Evolutionary conservation across 2,888 invertebrate species (phyloP).

Genomic region (Tinea pellionella): DNA sequence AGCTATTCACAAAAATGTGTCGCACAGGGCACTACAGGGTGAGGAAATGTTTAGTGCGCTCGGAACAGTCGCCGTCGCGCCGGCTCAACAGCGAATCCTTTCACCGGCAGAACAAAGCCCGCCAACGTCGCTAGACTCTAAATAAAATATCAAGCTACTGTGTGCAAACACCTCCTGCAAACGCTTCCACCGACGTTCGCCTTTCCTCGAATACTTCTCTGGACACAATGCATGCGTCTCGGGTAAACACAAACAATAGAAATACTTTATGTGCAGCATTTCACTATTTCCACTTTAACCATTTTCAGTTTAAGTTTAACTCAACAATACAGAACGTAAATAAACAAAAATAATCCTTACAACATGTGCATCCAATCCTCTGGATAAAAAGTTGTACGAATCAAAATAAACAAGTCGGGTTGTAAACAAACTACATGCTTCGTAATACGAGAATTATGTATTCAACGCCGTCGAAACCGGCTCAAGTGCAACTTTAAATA

Average conservation of each 20-base stretch:
- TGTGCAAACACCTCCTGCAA: constrained; percentile 7
- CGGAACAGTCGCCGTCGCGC: constrained; percentile 4
- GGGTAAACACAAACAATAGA: neutral
- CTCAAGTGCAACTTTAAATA: neutral
- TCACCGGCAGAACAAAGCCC: constrained; percentile 15
- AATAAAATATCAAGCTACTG: constrained; percentile 31
- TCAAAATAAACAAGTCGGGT: neutral
- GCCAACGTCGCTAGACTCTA: constrained; percentile 23
- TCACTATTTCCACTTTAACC: no score
- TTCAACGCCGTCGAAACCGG: neutral
- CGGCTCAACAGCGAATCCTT: constrained; percentile 14
- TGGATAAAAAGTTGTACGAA: neutral
- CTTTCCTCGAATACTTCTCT: constrained; percentile 5
- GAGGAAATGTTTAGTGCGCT: constrained; percentile 12
- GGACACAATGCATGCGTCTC: constrained; percentile 5
- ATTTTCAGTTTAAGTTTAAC: neutral
- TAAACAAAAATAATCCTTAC: neutral
- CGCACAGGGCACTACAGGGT: constrained; percentile 9
- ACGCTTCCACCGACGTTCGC: constrained; percentile 7
- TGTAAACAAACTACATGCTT: neutral
- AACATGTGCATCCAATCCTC: neutral
- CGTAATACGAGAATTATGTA: neutral
- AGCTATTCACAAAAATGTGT: constrained; percentile 7
- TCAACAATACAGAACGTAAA: no score
- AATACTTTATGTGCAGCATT: neutral